Base-by-base conservation (phyloP, 1,140 invertebrate species). In the Achroia grisella region DNA sequence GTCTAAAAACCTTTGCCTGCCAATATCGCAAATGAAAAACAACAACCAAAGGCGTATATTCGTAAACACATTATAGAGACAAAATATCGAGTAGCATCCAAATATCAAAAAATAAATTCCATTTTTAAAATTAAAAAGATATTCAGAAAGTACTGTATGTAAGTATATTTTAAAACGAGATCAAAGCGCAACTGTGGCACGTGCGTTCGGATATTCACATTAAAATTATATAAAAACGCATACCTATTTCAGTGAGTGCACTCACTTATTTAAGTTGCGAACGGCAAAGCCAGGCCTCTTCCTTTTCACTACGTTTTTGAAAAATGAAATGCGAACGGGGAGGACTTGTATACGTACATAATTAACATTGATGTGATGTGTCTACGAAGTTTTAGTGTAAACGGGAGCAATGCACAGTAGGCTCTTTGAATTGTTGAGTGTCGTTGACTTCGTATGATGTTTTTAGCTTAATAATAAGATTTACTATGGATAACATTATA, bases 251-350 rank as follows among this genome's bases (percentile, higher is more conserved):
- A 39, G 30, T 5, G 48, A 74, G 72, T 42, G 58, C 69, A 31
- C 72, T 77, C 56, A 39, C 39, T 29, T 39, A 49, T 57, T 52
- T 75, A 75, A 72, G 64, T 78, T 65, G 59, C 59, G 63, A 67
- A 68, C 63, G 63, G 76, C 72, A 78, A 78, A 81, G 76, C 55
- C 39, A 44, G 31, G 45, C 53, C 67, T 73, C 73, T 74, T 81
- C 74, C 77, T 75, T 72, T 81, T 78, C 64, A 78, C 68, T 71
- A 65, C 58, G 56, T 67, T 67, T 71, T 63, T 60, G 68, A 72
- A 76, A 73, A 49, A 54, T 23, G 17, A 23, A 23, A 23, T 56
- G 57, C 72, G 67, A 59, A 39, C 52, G 46, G 17, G 17, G 17
- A 23, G 17, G 17, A 23, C 6, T 23, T 23, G 17, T 23, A 23